Conservation (phyloP, 1,140 invertebrate species). For the Cheumatopsyche charites region DNA sequence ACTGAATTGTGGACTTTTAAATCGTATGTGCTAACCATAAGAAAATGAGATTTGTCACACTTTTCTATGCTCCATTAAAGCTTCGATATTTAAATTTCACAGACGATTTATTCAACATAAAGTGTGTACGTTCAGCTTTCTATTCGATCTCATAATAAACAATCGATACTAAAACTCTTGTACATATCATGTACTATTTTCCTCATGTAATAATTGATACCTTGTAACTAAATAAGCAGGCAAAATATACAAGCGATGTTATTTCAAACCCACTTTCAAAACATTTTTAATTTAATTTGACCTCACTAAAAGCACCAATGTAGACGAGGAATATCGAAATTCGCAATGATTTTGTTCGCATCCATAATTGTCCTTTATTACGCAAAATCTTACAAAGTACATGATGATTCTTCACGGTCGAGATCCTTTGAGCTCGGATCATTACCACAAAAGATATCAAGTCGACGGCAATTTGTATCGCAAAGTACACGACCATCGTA, state of each 20-base stretch:
- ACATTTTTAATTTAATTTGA: too few relatives aligned
- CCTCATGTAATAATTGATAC: too few relatives aligned
- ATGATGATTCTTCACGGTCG: conserved; percentile 1
- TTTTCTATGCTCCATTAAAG: conserved; percentile 1
- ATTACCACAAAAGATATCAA: neutral
- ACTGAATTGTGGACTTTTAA: neutral
- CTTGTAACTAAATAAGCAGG: too few relatives aligned
- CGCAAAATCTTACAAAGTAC: neutral
- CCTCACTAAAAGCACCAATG: too few relatives aligned
- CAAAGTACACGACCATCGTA: neutral
- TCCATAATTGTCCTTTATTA: conserved; percentile 3
- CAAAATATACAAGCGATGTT: too few relatives aligned
- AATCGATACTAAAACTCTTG: too few relatives aligned
- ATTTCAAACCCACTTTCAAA: too few relatives aligned
- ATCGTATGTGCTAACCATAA: neutral
- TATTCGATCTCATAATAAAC: neutral
- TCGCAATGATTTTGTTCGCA: too few relatives aligned
- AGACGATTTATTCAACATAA: conserved; percentile 8
- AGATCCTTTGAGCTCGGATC: conserved; percentile 11
- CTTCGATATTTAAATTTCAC: conserved; percentile 19
- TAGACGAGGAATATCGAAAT: too few relatives aligned
- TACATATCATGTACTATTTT: too few relatives aligned
- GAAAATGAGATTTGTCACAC: conserved; percentile 25
- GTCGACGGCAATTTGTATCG: conserved; percentile 8
- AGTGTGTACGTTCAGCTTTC: neutral